These are phyloP conservation scores for Gobiocypris rarus DNA, from an alignment of 2,113 vertebrate species.

Conservation along the genomic window DNA sequence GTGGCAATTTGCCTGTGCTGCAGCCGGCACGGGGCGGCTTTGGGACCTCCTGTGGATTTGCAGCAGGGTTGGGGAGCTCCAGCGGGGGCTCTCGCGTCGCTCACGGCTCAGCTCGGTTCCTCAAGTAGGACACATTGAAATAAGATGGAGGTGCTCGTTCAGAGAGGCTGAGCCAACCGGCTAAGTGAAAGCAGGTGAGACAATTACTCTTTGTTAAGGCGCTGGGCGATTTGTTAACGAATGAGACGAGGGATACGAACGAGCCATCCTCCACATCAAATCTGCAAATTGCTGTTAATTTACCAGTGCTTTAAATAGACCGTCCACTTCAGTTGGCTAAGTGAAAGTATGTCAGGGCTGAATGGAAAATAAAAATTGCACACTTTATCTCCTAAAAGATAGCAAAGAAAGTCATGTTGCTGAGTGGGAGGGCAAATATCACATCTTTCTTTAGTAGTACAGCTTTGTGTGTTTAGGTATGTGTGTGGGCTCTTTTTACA, in stretches of 20 bases:
- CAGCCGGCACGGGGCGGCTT: slow-evolving; percentile 51
- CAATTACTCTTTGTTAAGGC: slow-evolving; percentile 47
- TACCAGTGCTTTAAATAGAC: slow-evolving; percentile 25
- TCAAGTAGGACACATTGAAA: slow-evolving; percentile 40
- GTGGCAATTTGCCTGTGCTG: slow-evolving; percentile 68
- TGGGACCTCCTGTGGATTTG: slow-evolving; percentile 37
- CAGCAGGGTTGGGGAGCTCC: background rate
- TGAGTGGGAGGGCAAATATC: background rate
- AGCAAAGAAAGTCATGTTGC: background rate
- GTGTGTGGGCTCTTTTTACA: slow-evolving; percentile 20
- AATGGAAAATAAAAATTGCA: slow-evolving; percentile 4
- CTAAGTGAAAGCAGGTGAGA: slow-evolving; percentile 44
- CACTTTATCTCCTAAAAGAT: background rate
- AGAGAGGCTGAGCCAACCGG: slow-evolving; percentile 1
- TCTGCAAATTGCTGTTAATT: slow-evolving; percentile 27
- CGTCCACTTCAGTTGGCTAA: background rate
- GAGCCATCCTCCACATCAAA: background rate
- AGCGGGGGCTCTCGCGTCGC: background rate
- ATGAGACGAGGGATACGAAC: slow-evolving; percentile 28
- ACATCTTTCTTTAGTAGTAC: background rate
- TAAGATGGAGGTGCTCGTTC: slow-evolving; percentile 37
- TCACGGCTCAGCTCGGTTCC: slow-evolving; percentile 8
- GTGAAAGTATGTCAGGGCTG: slow-evolving; percentile 12
- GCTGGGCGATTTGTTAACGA: slow-evolving; percentile 41
- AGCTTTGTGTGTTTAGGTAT: slow-evolving; percentile 25